phyloP scores from a whole-genome alignment of 2,797 vertebrate genomes.

The Picus viridis region DNA sequence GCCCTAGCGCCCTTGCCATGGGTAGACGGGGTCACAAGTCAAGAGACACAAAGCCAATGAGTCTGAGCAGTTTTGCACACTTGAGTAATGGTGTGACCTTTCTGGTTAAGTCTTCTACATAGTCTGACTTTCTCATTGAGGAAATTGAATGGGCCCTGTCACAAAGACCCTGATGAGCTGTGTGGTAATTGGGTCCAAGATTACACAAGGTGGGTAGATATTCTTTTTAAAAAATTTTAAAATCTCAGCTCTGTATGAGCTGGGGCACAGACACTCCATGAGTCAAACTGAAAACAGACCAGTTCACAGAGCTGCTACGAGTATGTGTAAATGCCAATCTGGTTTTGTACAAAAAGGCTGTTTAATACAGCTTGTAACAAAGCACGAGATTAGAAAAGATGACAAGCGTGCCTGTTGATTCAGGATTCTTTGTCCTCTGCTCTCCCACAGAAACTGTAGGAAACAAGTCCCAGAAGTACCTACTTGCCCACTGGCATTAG shows the following conservation, averaged over 20 bases:
- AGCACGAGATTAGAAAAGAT: neutral
- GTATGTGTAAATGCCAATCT: neutral
- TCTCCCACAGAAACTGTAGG: neutral
- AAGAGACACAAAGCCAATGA: neutral
- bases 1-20: neutral
- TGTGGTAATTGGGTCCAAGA: accelerated
- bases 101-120: neutral
- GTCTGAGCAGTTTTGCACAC: neutral
- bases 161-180: neutral
- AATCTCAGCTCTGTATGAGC: neutral
- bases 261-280: accelerated
- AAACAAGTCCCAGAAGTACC: neutral
- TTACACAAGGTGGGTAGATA: neutral
- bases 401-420: accelerated
- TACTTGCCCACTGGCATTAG: neutral
- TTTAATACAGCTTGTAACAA: neutral
- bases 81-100: neutral
- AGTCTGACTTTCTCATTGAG: neutral
- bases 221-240: neutral
- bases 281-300: neutral
- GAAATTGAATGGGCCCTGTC: neutral
- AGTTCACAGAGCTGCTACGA: neutral
- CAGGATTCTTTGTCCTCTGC: neutral
- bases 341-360: neutral
- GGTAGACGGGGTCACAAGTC: neutral